These are phyloP conservation scores for Epinephelus malabaricus DNA, from an alignment of 2,797 vertebrate species.

Conservation along the genomic window DNA sequence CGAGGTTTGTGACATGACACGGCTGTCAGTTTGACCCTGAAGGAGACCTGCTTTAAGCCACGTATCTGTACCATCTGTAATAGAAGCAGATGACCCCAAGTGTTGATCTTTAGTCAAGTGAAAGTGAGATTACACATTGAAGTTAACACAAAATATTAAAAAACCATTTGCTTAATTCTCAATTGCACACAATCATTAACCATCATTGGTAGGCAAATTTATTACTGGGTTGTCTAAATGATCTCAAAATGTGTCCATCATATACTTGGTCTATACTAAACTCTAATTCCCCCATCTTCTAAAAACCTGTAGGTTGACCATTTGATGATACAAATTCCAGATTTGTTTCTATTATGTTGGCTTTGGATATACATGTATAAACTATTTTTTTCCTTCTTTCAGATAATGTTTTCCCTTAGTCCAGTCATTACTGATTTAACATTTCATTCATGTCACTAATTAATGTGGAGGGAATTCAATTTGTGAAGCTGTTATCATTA, in stretches of 20 bases:
- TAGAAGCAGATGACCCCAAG: neutral
- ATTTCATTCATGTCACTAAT: neutral
- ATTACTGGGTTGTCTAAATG: neutral
- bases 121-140: neutral
- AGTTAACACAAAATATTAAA: too few relatives aligned
- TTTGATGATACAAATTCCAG: neutral
- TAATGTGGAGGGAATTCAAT: neutral
- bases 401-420: neutral
- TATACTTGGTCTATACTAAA: neutral
- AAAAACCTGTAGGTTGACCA: neutral
- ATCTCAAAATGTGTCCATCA: neutral
- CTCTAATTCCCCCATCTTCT: too few relatives aligned
- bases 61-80: neutral
- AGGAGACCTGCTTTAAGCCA: neutral
- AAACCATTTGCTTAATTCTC: neutral
- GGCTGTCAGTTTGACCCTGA: neutral
- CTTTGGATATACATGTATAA: too few relatives aligned
- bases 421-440: neutral
- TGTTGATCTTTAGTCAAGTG: neutral
- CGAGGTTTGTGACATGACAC: conserved; percentile 3
- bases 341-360: neutral
- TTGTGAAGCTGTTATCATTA: neutral
- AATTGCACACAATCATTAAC: neutral
- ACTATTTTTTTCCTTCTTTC: neutral
- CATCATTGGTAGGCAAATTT: neutral